These are phyloP conservation scores for Hypomecis atomaria DNA, from an alignment of 2,888 invertebrate species.

Conservation along the genomic window DNA sequence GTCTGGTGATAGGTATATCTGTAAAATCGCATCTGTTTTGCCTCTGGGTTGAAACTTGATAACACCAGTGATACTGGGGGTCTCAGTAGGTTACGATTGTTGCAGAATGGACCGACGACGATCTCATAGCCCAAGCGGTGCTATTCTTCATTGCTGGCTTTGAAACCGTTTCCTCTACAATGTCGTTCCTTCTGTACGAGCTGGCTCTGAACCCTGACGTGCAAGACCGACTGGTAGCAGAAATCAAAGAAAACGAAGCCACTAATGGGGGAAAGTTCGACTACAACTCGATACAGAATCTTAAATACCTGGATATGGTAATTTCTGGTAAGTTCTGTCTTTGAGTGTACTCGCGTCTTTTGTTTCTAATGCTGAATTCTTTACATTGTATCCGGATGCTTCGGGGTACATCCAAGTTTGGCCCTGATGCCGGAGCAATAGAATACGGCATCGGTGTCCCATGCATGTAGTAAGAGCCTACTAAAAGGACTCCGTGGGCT, in stretches of 20 bases:
- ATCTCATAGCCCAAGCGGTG: constrained; percentile 60
- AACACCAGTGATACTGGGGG: neutral
- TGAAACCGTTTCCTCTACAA: constrained; percentile 58
- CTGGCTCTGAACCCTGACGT: constrained; percentile 61
- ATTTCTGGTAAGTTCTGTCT: constrained; percentile 2
- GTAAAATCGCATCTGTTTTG: no score
- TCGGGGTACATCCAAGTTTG: no score
- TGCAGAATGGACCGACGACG: constrained; percentile 54
- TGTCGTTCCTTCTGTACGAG: constrained; percentile 60
- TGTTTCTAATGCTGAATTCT: no score
- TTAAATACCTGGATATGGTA: constrained; percentile 30
- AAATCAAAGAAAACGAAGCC: constrained; percentile 55
- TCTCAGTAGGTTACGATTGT: neutral
- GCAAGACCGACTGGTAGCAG: constrained; percentile 58
- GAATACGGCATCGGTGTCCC: no score
- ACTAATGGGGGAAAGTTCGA: constrained; percentile 70
- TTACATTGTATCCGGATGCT: no score
- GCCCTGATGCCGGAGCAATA: no score
- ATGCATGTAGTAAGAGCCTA: no score
- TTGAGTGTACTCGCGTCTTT: no score
- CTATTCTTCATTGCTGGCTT: constrained; percentile 65
- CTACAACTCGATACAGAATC: constrained; percentile 59
- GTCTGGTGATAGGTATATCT: no score
- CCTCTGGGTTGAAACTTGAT: constrained; percentile 6
- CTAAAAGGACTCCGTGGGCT: no score